Percentiles rank a stretch among this genome's conserved stretches.
These are phyloP conservation scores for Gisinianus flammeolus DNA, from an alignment of 2,888 invertebrate genomes.

Conservation along the genomic window DNA sequence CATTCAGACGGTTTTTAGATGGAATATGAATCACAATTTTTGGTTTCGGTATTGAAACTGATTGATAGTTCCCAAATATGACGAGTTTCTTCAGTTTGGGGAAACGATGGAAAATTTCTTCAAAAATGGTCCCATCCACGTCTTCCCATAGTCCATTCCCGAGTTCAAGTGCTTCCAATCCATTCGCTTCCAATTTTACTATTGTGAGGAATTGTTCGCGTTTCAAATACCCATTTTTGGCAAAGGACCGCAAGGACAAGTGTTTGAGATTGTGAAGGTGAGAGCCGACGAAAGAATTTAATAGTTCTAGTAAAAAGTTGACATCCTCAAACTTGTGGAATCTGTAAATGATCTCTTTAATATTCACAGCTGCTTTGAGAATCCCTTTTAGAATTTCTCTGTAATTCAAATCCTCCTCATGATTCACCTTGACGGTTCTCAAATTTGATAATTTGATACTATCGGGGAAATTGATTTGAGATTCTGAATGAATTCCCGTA, in stretches of 20 bases:
- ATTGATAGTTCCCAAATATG: slow-evolving; percentile 50
- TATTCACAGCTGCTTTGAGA: slow-evolving; percentile 16
- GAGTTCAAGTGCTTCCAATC: slow-evolving; percentile 40
- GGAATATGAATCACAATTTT: slow-evolving; percentile 44
- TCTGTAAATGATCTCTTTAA: slow-evolving; percentile 26
- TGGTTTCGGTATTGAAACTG: slow-evolving; percentile 36
- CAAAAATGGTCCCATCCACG: slow-evolving; percentile 34
- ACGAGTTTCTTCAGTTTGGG: slow-evolving; percentile 40
- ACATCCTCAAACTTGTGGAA: slow-evolving; percentile 25
- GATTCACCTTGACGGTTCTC: not conserved
- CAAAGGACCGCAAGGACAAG: slow-evolving; percentile 30
- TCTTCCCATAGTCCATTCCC: slow-evolving; percentile 53
- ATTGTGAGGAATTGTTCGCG: slow-evolving; percentile 20
- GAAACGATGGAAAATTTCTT: slow-evolving; percentile 40
- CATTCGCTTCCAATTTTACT: not conserved
- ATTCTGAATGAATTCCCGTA: not conserved
- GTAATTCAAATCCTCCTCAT: slow-evolving; percentile 4
- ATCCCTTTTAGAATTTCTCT: slow-evolving; percentile 15
- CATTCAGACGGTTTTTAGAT: slow-evolving; percentile 38
- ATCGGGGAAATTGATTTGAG: not conserved
- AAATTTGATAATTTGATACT: slow-evolving; percentile 2
- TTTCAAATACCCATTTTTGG: slow-evolving; percentile 26
- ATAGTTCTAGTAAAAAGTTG: not conserved
- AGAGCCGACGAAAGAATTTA: not conserved
- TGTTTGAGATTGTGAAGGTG: slow-evolving; percentile 22